Percentiles rank a stretch among this genome's conserved stretches.
Conservation (phyloP, 2,113 vertebrate genomes). For the Microcebus ravelobensis region DNA sequence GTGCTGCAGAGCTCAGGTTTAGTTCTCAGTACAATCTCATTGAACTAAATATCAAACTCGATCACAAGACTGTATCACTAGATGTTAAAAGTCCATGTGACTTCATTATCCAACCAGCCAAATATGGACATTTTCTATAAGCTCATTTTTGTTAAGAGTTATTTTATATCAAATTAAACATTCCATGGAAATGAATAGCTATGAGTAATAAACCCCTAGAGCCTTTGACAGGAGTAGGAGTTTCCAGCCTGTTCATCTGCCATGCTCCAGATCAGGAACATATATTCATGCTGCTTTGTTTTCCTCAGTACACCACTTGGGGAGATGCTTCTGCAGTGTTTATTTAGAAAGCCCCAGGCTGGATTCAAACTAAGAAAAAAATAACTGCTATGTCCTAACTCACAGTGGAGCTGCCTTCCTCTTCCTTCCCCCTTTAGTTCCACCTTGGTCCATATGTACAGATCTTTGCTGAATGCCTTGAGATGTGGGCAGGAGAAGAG, state of each 20-base stretch:
- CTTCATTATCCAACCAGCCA: slow-evolving; percentile 16
- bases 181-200: slow-evolving; percentile 9
- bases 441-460: slow-evolving; percentile 27
- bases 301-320: not conserved
- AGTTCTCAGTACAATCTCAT: not conserved
- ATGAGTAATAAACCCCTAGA: slow-evolving; percentile 46
- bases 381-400: not conserved
- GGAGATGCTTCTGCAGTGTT: slow-evolving; percentile 20
- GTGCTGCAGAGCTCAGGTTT: not conserved
- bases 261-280: slow-evolving; percentile 35
- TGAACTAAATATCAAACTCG: slow-evolving; percentile 28
- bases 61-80: not conserved
- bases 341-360: slow-evolving; percentile 47
- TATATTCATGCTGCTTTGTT: slow-evolving; percentile 36
- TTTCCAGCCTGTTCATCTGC: slow-evolving; percentile 55
- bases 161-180: slow-evolving; percentile 41
- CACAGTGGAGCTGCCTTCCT: not conserved
- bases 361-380: slow-evolving; percentile 31
- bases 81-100: not conserved
- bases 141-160: slow-evolving; percentile 40
- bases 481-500: slow-evolving; percentile 27
- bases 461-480: slow-evolving; percentile 17
- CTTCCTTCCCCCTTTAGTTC: not conserved
- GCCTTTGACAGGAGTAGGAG: slow-evolving; percentile 24
- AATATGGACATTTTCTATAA: slow-evolving; percentile 43